A percentile compares a stretch with the other conserved stretches of the same genome.
These are phyloP conservation scores for Myodes glareolus DNA, from an alignment of 2,113 vertebrate genomes.

Conservation along the genomic window DNA sequence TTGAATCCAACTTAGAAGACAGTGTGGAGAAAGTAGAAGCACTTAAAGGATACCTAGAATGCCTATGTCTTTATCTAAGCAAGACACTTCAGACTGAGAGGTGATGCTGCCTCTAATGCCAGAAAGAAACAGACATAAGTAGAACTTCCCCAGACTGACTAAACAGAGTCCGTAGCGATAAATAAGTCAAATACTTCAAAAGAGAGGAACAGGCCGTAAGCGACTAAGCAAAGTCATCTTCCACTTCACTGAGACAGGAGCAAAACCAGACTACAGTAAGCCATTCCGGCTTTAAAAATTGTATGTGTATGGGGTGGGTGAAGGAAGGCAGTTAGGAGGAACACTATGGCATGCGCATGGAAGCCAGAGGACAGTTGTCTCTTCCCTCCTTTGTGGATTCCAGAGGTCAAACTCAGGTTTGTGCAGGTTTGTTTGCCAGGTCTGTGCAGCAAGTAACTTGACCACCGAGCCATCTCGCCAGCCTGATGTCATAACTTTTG, in stretches of 20 bases:
- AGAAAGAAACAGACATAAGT: background rate
- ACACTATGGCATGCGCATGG: background rate
- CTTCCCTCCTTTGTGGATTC: background rate
- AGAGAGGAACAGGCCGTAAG: background rate
- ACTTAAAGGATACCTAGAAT: background rate
- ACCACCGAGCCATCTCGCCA: background rate
- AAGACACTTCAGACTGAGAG: background rate
- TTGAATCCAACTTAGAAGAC: constrained; percentile 32
- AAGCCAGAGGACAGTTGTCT: background rate
- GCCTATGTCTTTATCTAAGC: background rate
- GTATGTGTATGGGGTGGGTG: background rate
- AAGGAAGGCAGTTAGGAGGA: rapidly evolving
- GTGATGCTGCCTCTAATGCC: background rate
- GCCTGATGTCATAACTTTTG: background rate
- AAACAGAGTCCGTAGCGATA: background rate
- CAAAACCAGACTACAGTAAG: background rate
- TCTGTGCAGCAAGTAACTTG: background rate
- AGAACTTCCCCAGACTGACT: background rate
- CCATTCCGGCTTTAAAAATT: background rate
- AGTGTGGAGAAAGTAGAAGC: background rate
- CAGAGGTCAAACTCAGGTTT: background rate
- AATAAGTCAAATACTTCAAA: background rate
- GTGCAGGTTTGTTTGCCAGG: too few species aligned
- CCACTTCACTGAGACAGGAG: background rate
- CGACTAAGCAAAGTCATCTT: background rate